Conservation (phyloP, 1,140 invertebrate species). For the Oncopodura yosiiana region DNA sequence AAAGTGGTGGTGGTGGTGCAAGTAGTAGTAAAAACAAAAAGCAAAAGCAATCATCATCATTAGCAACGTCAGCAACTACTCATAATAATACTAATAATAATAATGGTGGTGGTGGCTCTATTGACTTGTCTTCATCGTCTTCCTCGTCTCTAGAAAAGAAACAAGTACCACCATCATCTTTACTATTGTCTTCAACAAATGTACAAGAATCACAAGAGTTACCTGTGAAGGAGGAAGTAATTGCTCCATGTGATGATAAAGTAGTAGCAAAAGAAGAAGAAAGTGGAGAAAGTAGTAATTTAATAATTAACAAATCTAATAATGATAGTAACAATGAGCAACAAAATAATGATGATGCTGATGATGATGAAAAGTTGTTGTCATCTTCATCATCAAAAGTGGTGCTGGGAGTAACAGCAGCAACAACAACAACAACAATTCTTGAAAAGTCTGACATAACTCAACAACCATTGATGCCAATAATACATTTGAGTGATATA, state of each 20-base stretch:
- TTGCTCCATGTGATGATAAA: not conserved
- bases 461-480: constrained; percentile 19
- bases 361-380: not conserved
- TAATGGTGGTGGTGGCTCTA: not conserved
- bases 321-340: too few species aligned
- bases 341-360: not conserved
- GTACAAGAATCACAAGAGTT: constrained; percentile 2
- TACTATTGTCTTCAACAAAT: too few species aligned
- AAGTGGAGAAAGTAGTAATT: not conserved
- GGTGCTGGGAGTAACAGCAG: not conserved
- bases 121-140: not conserved
- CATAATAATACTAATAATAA: not conserved
- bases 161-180: not conserved
- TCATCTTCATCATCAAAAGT: not conserved
- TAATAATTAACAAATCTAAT: too few species aligned
- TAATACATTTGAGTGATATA: constrained; percentile 14
- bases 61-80: not conserved
- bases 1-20: not conserved
- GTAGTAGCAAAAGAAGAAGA: not conserved
- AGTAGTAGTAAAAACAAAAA: not conserved
- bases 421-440: too few species aligned
- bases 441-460: too few species aligned
- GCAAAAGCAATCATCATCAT: not conserved
- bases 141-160: not conserved
- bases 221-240: not conserved